Evolutionary conservation across 2,888 invertebrate genomes (phyloP).

Genomic region (Clunio marinus): DNA sequence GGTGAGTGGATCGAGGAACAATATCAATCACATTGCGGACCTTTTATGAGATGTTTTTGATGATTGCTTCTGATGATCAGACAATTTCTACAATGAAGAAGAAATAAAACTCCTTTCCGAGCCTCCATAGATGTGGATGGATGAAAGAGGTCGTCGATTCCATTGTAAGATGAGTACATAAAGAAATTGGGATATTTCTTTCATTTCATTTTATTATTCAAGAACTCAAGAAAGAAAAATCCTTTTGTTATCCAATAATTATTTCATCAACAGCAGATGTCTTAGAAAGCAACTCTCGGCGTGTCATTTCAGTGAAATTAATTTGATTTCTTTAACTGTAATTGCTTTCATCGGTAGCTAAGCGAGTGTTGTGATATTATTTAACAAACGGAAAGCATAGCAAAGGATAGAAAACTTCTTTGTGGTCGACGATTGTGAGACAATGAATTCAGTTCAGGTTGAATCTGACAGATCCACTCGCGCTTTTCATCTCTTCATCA

Average conservation of each 20-base stretch:
- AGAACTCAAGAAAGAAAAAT: background rate
- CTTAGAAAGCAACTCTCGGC: background rate
- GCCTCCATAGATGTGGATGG: background rate
- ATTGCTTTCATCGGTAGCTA: conserved; percentile 23
- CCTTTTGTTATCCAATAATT: conserved; percentile 36
- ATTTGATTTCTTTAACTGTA: conserved; percentile 34
- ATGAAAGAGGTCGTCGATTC: conserved; percentile 37
- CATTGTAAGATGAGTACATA: conserved; percentile 26
- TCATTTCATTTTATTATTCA: background rate
- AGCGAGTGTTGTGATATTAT: background rate
- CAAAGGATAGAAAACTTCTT: too few relatives aligned
- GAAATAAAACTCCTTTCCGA: conserved; percentile 21
- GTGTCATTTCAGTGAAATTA: background rate
- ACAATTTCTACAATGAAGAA: background rate
- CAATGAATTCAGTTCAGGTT: too few relatives aligned
- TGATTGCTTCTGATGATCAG: conserved; percentile 23
- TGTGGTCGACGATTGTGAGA: background rate
- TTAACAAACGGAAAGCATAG: background rate
- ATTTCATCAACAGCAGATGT: conserved; percentile 28
- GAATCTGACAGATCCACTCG: too few relatives aligned
- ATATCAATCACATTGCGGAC: conserved; percentile 4
- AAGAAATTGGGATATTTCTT: conserved; percentile 6
- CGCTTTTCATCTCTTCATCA: too few relatives aligned
- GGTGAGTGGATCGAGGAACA: too few relatives aligned
- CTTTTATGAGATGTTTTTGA: conserved; percentile 2